Base-by-base conservation (phyloP, 2,113 vertebrate genomes). In the Malurus cyaneus region DNA sequence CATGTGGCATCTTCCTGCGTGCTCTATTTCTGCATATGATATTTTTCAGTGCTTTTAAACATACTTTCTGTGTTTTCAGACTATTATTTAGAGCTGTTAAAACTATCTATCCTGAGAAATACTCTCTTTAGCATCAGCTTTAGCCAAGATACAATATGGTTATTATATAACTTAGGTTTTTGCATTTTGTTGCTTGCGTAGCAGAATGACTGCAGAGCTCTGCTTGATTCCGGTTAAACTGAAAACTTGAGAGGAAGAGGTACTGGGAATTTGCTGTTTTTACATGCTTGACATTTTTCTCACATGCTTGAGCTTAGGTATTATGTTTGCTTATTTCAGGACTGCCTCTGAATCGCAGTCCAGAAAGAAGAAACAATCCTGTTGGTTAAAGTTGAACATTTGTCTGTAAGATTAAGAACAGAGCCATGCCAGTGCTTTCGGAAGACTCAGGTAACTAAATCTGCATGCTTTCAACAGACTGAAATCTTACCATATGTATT, bases 401-500 rank as follows among this genome's bases (percentile, higher is more conserved):
- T 60, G 44, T 50, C 60, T 61, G 28, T 9, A 9, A 56, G 53
- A 52, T 72, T 72, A 87, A 79, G 47, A 90, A 71, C 94, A 95
- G 67, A 98, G 97, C 96, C 97, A 99, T 99, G 99, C 98, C 99
- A 14, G 98, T 99, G 81, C 96, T 98, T 62, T 99, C 99, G 0
- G 98, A 98, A 88, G 98, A 97, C 96, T 98, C 98, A 77, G 99
- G 99, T 99, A 97, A 97, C 86, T 79, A 16, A 50, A 50, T 4
- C 29, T 80, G n/a, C 67, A 23, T 23, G 31, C 25, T 91, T 74
- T 64, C 36, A 25, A 14, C 47, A 81, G 41, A 7, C 57, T 73
- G 70, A 53, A 83, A 65, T 31, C 18, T 31, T 24, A 8, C 5
- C 14, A 6, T 8, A 6, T 26, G n/a, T 29, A 59, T 88, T 52